phyloP scores from a whole-genome alignment of 2,888 invertebrate species.

The Stenichneumon culpator region DNA sequence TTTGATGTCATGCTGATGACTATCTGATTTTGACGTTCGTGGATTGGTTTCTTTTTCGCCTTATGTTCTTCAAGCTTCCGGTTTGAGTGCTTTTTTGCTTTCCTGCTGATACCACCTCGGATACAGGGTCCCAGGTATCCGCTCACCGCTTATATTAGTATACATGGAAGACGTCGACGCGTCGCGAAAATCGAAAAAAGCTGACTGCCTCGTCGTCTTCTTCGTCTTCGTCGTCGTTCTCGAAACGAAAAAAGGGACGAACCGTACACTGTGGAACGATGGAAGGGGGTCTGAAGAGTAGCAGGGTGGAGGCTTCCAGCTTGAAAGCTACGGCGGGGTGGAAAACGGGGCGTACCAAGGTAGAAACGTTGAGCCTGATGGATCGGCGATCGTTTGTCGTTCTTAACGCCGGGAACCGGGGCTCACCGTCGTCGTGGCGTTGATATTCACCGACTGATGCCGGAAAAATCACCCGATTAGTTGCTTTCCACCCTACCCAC shows the following conservation, averaged over 20 bases:
- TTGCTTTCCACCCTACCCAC: constrained; percentile 69
- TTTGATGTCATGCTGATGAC: background rate
- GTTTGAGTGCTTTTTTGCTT: background rate
- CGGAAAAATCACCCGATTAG: constrained; percentile 85
- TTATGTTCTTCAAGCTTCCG: background rate
- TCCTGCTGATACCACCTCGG: constrained; percentile 4
- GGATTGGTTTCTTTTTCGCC: background rate
- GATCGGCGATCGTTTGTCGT: constrained; percentile 85
- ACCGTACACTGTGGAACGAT: constrained; percentile 47
- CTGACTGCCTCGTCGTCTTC: constrained; percentile 40
- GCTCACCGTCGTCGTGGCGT: constrained; percentile 77
- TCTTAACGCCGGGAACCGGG: constrained; percentile 80
- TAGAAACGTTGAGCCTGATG: constrained; percentile 83
- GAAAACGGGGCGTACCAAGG: constrained; percentile 50
- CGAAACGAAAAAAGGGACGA: constrained; percentile 67
- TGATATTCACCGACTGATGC: constrained; percentile 85
- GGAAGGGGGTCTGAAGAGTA: constrained; percentile 24
- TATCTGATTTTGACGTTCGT: background rate
- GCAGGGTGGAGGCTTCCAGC: constrained; percentile 42
- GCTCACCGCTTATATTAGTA: constrained; percentile 6
- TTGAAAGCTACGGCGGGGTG: constrained; percentile 57
- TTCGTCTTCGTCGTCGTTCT: constrained; percentile 46
- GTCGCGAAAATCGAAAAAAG: constrained; percentile 48
- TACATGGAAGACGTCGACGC: constrained; percentile 13
- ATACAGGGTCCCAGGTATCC: constrained; percentile 28